phyloP scores from a whole-genome alignment of 2,113 vertebrate genomes.

The Rhea americana region DNA sequence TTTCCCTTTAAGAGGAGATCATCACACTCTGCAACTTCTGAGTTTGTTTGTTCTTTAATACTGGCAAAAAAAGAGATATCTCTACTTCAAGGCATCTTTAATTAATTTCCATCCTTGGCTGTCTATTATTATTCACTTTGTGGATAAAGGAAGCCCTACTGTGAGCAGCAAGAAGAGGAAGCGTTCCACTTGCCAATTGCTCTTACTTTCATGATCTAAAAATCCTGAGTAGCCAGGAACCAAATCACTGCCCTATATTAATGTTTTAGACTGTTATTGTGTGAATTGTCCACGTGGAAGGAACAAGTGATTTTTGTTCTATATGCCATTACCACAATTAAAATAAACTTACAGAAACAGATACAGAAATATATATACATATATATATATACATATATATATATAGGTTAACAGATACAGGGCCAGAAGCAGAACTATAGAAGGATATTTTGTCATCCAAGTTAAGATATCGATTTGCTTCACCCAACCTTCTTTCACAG shows the following conservation, averaged over 20 bases:
- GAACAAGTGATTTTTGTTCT: background rate
- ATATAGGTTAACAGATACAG: background rate
- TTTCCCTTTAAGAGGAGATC: background rate
- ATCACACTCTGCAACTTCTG: background rate
- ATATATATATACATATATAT: too few relatives aligned
- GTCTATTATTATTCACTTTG: background rate
- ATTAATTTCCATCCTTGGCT: background rate
- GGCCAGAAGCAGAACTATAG: background rate
- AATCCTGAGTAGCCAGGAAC: background rate
- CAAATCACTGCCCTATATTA: background rate
- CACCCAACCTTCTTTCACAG: background rate
- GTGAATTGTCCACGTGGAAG: background rate
- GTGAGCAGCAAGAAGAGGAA: background rate
- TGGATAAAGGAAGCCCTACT: background rate
- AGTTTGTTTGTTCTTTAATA: background rate
- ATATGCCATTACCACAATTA: background rate
- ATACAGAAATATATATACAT: background rate
- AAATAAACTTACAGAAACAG: background rate
- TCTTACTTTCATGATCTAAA: background rate
- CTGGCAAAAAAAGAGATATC: background rate
- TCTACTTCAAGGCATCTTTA: background rate
- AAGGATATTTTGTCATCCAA: background rate
- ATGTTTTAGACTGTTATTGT: background rate
- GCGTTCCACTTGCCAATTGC: background rate
- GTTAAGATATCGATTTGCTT: background rate